Evolutionary conservation across 2,797 vertebrate species (phyloP).

Genomic region (Lepus townsendii): DNA sequence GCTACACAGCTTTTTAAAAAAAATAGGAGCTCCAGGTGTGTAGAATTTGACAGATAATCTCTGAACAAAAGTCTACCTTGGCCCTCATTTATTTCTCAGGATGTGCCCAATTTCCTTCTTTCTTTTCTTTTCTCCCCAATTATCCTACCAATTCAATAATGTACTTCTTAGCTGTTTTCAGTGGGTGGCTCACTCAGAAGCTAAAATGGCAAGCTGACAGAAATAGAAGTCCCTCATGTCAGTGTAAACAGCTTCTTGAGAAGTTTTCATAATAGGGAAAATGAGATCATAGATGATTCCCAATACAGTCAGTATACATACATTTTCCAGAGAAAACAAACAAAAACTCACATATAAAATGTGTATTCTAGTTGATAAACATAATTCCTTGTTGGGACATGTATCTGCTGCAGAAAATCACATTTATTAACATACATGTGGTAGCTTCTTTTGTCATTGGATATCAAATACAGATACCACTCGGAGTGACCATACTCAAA

Average conservation of each 20-base stretch:
- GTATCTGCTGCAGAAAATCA: not conserved
- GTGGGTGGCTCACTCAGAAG: not conserved
- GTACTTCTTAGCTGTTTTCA: slow-evolving; percentile 56
- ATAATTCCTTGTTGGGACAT: not conserved
- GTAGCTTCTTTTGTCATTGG: not conserved
- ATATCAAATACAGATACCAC: not conserved
- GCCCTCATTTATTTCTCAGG: not conserved
- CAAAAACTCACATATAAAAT: not conserved
- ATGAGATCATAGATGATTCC: slow-evolving; percentile 13
- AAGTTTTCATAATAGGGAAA: slow-evolving; percentile 27
- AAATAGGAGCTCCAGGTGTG: not conserved
- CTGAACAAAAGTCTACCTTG: not conserved
- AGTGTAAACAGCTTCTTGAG: slow-evolving; percentile 8
- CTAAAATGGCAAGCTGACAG: not conserved
- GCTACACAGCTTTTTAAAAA: not conserved
- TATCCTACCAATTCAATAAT: not conserved
- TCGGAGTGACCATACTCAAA: not conserved
- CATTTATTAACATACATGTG: not conserved
- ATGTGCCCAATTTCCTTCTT: not conserved
- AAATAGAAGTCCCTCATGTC: slow-evolving; percentile 30
- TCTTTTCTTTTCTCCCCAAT: not conserved
- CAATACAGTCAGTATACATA: not conserved
- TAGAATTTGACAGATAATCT: slow-evolving; percentile 2
- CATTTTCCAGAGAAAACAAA: slow-evolving; percentile 28
- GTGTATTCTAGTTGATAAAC: slow-evolving; percentile 18